A percentile compares a stretch with the other conserved stretches of the same genome.
Conservation (phyloP, 2,113 vertebrate genomes). For the Phylloscopus trochilus region DNA sequence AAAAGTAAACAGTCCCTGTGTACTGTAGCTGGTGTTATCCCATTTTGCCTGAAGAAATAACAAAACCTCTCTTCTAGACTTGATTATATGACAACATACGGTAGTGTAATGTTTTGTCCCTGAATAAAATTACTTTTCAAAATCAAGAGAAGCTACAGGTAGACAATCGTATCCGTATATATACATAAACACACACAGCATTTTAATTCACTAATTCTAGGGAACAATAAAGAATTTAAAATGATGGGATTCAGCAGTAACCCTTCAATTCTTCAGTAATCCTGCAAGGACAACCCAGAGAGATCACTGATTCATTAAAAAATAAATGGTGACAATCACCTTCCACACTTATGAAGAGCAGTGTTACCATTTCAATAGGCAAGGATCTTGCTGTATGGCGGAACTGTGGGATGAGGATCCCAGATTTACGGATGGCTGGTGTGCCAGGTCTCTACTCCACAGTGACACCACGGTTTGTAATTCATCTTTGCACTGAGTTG, state of each 20-base stretch:
- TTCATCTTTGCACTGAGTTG: neutral
- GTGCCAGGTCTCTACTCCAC: neutral
- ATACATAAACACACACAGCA: neutral
- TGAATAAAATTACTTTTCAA: neutral
- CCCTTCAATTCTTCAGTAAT: neutral
- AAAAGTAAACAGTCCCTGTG: neutral
- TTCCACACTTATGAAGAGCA: neutral
- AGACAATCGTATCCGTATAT: neutral
- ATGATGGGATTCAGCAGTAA: neutral
- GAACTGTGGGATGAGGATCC: neutral
- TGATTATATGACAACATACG: neutral
- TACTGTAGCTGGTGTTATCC: neutral
- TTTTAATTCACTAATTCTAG: neutral
- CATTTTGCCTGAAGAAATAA: neutral
- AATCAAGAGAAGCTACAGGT: neutral
- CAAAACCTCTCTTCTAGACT: neutral
- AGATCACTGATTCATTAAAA: neutral
- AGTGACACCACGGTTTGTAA: neutral
- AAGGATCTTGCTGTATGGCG: neutral
- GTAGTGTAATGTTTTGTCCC: conserved; percentile 1
- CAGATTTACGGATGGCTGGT: neutral
- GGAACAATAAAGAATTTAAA: neutral
- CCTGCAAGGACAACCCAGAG: neutral
- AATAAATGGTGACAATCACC: neutral
- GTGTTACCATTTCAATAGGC: neutral